Evolutionary conservation across 2,113 vertebrate genomes (phyloP).

Genomic region (Lanius collurio): DNA sequence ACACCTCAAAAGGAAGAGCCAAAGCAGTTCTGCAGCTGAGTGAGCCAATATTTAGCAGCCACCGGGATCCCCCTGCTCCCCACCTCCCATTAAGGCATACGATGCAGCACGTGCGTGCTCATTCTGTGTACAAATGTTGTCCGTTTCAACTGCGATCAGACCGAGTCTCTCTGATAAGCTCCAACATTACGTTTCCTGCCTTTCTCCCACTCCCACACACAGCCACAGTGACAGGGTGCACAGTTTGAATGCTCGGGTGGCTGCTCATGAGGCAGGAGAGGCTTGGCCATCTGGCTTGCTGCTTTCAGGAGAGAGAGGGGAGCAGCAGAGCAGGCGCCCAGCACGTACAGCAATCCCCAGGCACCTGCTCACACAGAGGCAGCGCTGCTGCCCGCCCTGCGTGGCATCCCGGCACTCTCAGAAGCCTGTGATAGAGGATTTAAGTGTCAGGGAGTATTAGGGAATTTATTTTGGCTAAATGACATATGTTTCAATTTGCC

Average conservation of each 20-base stretch:
- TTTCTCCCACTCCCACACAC: background rate
- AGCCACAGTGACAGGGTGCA: background rate
- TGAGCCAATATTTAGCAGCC: background rate
- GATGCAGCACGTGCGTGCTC: rapidly evolving
- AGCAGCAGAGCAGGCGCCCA: background rate
- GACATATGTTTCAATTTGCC: conserved; percentile 56
- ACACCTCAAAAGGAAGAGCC: background rate
- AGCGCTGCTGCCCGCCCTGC: rapidly evolving
- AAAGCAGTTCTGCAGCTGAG: background rate
- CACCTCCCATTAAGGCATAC: background rate
- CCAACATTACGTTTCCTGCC: background rate
- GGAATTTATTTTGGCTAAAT: conserved; percentile 49
- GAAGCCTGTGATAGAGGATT: background rate
- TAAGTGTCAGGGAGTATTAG: conserved; percentile 52
- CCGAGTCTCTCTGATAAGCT: background rate
- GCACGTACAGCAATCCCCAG: rapidly evolving
- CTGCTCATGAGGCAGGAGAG: rapidly evolving
- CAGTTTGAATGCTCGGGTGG: background rate
- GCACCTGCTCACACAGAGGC: background rate
- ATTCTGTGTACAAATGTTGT: background rate
- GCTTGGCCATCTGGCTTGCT: background rate
- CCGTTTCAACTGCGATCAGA: background rate
- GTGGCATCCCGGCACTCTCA: rapidly evolving
- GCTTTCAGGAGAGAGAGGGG: background rate
- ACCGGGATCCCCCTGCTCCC: background rate